These are phyloP conservation scores for Bubo bubo DNA, from an alignment of 2,113 vertebrate genomes.

Conservation along the genomic window DNA sequence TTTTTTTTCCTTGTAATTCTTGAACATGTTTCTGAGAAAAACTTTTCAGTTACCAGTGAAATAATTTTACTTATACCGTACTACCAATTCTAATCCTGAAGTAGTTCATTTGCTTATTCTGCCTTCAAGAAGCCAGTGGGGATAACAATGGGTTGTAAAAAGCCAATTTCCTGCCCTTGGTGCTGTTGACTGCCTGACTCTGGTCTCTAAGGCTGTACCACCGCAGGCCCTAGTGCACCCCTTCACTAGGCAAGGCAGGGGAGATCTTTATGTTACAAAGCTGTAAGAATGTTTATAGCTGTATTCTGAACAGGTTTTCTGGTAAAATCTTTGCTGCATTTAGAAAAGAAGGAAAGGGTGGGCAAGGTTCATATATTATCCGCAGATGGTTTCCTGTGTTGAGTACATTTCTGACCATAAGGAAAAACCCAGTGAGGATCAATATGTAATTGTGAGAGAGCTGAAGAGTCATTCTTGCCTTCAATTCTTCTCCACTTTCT, in stretches of 20 bases:
- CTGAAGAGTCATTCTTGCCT: background rate
- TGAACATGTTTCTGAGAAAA: background rate
- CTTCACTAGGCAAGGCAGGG: background rate
- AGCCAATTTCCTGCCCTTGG: background rate
- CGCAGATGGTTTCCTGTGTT: background rate
- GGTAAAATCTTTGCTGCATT: background rate
- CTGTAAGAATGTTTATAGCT: background rate
- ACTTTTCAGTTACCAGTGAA: background rate
- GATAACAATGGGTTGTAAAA: slow-evolving; percentile 18
- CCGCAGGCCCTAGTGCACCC: background rate
- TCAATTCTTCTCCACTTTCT: background rate
- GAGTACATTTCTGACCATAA: background rate
- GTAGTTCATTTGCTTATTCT: background rate
- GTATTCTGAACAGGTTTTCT: background rate
- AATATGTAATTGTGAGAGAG: background rate
- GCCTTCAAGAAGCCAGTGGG: background rate
- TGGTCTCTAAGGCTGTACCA: background rate
- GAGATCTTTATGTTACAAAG: background rate
- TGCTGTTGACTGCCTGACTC: background rate
- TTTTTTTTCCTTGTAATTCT: background rate
- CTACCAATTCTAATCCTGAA: background rate
- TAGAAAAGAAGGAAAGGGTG: background rate
- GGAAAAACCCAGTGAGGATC: background rate
- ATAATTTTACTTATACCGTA: background rate
- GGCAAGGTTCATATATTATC: background rate